A percentile compares a stretch with the other conserved stretches of the same genome.
Conservation (phyloP, 2,888 invertebrate genomes). For the Nudaria mundana region DNA sequence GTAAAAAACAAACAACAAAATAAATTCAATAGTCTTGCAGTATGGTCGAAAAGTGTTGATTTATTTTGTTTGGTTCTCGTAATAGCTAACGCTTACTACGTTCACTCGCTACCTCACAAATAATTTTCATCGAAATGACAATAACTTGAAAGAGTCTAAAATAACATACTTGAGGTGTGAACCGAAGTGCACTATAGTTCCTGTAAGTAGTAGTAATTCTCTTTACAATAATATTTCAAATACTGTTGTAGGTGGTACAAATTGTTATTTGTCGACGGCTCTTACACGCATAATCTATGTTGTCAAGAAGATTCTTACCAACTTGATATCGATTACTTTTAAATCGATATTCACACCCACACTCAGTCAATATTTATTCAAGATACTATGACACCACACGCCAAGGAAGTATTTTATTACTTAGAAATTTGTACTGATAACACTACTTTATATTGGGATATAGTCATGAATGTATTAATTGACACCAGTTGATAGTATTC, state of each 20-base stretch:
- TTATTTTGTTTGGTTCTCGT: neutral
- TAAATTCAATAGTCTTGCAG: too few relatives aligned
- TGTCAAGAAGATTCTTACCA: conserved; percentile 43
- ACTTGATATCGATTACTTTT: conserved; percentile 63
- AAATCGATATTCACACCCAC: conserved; percentile 68
- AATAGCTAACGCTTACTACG: neutral
- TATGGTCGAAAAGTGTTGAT: too few relatives aligned
- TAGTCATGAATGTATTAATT: conserved; percentile 18
- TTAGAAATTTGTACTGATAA: conserved; percentile 70
- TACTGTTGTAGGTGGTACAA: conserved; percentile 30
- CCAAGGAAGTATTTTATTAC: conserved; percentile 69
- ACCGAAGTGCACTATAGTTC: neutral
- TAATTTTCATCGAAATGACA: conserved; percentile 2
- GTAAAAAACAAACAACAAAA: too few relatives aligned
- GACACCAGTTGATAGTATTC: too few relatives aligned
- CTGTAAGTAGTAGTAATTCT: conserved; percentile 4
- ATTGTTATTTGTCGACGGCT: conserved; percentile 36
- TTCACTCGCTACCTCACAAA: neutral
- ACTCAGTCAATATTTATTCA: conserved; percentile 69
- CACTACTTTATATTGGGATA: conserved; percentile 55
- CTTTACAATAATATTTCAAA: conserved; percentile 23
- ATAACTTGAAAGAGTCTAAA: neutral
- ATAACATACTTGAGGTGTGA: neutral
- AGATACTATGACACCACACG: conserved; percentile 56
- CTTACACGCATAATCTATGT: conserved; percentile 41